Evolutionary conservation across 2,888 invertebrate species (phyloP), one percentile per base, ranked within the genome.

Genomic region (Chrysolina haemoptera): DNA sequence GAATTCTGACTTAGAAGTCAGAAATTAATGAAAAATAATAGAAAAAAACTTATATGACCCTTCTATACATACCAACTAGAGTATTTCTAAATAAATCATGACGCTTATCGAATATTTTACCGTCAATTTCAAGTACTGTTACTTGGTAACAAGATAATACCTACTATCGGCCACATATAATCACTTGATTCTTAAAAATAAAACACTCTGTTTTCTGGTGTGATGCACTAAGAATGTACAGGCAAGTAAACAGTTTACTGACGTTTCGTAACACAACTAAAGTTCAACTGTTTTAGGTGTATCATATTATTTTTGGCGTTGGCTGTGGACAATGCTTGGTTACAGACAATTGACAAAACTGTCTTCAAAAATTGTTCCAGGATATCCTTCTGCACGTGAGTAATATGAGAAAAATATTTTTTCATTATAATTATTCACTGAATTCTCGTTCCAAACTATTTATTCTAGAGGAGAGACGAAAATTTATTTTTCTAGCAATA

Each of bases 331-430:
- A 53, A 20, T 12, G 50, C 67, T 3, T 27, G 40, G 16, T 14
- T 67, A 14, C 67, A 53, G 16, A 11, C 35, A 9, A 74, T 74
- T 12, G 78, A 78, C 62, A 71, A 76, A 50, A 74, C 41, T 14
- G 76, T 71, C n/a, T 76, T 76, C 68, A 76, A 74, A 73, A 76
- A 73, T 62, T 78, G 78, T 68, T 73, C 72, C 10, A 53, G 71
- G 63, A 68, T 70, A 46, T 20, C 50, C 3, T 78, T 75, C 48
- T 78, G 78, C 73, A 68, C 63, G 78, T 78, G 71, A 78, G 74
- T 74, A 65, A 12, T 27, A 43, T 46, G 10, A 16, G 10, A 27
- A 27, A 16, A 43, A 62, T 35, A 50, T 22, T 67, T 11, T 50
- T 50, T n/a, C 3, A 0, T 53, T 6, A 53, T 12, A 10, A 22